Base-by-base conservation (phyloP, 2,888 invertebrate species). In the Diplazon laetatorius region DNA sequence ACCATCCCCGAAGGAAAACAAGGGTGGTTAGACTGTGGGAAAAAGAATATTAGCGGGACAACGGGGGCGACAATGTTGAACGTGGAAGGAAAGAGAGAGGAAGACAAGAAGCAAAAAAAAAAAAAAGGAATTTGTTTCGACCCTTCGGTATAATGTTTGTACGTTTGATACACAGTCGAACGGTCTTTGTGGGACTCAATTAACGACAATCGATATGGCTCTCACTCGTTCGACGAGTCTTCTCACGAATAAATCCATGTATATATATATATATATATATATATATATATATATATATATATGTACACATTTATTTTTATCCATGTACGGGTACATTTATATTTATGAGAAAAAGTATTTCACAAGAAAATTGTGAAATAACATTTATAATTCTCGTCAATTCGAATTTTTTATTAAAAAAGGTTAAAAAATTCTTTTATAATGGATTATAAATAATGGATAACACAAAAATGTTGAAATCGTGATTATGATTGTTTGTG, bases 61-160 rank as follows among this genome's bases (percentile, higher is more conserved):
- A 80, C 79, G 80, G n/a, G n/a, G n/a, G 48, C 82, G 79, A 85
- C 84, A 84, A 83, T 82, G 78, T 78, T 81, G 78, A 83, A 82
- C 72, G 78, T 80, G 44, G 10, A 50, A 44, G 18, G 66, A 18
- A 39, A 66, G 59, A 42, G n/a, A n/a, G n/a, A n/a, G n/a, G n/a
- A n/a, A n/a, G n/a, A n/a, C n/a, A n/a, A n/a, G n/a, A n/a, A n/a
- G n/a, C n/a, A n/a, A n/a, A n/a, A n/a, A n/a, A n/a, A n/a, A n/a
- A n/a, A n/a, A n/a, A n/a, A n/a, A n/a, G n/a, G n/a, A n/a, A n/a
- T n/a, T n/a, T n/a, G n/a, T n/a, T n/a, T 63, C 55, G 25, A 46
- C 62, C 46, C 72, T 52, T 48, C 48, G 1, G 8, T 9, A 22
- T 22, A 14, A 35, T 50, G 50, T 30, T 37, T 52, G 20, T 37